A percentile compares a stretch with the other conserved stretches of the same genome.
Evolutionary conservation across 2,113 vertebrate species (phyloP).

Genomic region (Nycticryphes semicollaris): DNA sequence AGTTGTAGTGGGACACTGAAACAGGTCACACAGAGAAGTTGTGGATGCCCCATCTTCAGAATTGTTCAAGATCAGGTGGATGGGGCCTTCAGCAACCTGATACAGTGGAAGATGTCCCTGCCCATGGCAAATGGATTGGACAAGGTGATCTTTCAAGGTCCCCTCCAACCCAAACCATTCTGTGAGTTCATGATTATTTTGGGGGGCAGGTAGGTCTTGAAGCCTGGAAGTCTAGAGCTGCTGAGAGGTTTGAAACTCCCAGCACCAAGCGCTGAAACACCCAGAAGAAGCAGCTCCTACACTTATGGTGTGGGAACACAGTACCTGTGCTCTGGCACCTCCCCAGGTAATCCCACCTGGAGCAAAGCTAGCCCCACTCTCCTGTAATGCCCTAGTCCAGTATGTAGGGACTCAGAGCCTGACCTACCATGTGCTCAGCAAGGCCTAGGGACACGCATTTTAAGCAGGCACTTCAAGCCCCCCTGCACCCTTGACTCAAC

Average conservation of each 20-base stretch:
- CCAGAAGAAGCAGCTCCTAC: background rate
- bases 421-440: background rate
- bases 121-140: background rate
- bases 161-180: background rate
- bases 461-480: rapidly evolving
- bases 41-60: background rate
- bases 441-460: too few species aligned
- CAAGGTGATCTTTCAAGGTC: background rate
- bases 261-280: background rate
- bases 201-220: background rate
- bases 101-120: background rate
- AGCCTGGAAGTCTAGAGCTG: background rate
- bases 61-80: background rate
- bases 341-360: background rate
- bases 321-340: background rate
- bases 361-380: background rate
- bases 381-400: rapidly evolving
- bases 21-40: background rate
- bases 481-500: rapidly evolving
- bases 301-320: background rate
- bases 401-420: background rate
- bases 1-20: background rate
- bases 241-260: background rate
- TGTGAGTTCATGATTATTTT: background rate
- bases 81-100: background rate